Evolutionary conservation across 2,797 vertebrate species (phyloP).

Genomic region (Sciurus vulgaris): DNA sequence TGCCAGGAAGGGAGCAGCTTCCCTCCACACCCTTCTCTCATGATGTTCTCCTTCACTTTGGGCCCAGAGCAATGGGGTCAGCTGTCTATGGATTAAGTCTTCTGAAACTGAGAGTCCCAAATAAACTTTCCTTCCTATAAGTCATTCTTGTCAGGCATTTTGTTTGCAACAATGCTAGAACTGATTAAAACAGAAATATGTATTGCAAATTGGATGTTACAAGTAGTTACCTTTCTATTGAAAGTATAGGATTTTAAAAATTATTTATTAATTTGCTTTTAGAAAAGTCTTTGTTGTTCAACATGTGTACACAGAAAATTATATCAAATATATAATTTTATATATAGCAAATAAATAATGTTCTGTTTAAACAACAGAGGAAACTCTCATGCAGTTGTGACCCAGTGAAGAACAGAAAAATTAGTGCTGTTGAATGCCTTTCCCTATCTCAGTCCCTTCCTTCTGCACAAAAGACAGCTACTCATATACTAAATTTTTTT

Average conservation of each 20-base stretch:
- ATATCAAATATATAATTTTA: not conserved
- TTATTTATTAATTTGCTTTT: not conserved
- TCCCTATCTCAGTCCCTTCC: not conserved
- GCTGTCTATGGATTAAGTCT: too few species aligned
- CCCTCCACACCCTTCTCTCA: too few species aligned
- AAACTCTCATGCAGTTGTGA: not conserved
- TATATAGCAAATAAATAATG: not conserved
- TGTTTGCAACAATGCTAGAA: too few species aligned
- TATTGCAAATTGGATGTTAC: not conserved
- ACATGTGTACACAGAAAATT: not conserved
- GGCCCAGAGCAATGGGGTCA: too few species aligned
- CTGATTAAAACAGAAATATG: not conserved
- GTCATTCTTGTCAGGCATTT: too few species aligned
- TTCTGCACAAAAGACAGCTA: not conserved
- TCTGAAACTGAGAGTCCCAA: too few species aligned
- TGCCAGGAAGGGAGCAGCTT: too few species aligned
- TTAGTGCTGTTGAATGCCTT: not conserved
- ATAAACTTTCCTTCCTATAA: too few species aligned
- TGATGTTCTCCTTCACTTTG: too few species aligned
- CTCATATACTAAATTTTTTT: not conserved
- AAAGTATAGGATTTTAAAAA: not conserved
- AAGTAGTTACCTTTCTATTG: not conserved
- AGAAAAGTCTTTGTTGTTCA: constrained; percentile 5
- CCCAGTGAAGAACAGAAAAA: constrained; percentile 2
- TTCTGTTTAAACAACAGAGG: not conserved